Percentiles rank a stretch among this genome's conserved stretches.
Evolutionary conservation across 2,888 invertebrate species (phyloP).

Genomic region (Protodeltote pygarga): DNA sequence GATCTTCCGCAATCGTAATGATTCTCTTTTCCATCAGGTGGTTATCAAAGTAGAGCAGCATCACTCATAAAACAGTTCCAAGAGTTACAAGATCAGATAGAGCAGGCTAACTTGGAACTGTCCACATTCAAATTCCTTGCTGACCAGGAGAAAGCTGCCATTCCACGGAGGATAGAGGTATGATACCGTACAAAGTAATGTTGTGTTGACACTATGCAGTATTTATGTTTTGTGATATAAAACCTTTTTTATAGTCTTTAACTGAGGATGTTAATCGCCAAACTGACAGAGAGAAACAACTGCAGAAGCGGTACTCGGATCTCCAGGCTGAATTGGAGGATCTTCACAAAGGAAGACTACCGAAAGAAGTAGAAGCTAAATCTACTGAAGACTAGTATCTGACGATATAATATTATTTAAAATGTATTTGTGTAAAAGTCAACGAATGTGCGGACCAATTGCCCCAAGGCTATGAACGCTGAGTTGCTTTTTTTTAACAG

Average conservation of each 20-base stretch:
- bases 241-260: constrained; percentile 87
- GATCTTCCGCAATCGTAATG: not conserved
- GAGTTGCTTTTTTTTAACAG: too few species aligned
- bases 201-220: not conserved
- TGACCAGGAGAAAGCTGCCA: constrained; percentile 95
- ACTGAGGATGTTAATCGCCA: constrained; percentile 97
- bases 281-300: constrained; percentile 94
- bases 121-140: constrained; percentile 96
- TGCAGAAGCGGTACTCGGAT: constrained; percentile 94
- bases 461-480: too few species aligned
- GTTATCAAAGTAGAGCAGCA: constrained; percentile 89
- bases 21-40: constrained; percentile 57
- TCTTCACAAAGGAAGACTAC: constrained; percentile 67
- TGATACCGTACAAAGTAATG: constrained; percentile 4
- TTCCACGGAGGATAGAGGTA: constrained; percentile 96
- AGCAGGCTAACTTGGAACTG: constrained; percentile 95
- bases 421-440: not conserved
- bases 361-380: constrained; percentile 52
- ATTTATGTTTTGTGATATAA: not conserved
- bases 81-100: constrained; percentile 95
- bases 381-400: constrained; percentile 49
- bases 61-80: constrained; percentile 95
- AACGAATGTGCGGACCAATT: not conserved
- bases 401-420: constrained; percentile 4
- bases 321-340: constrained; percentile 89